Evolutionary conservation across 2,888 invertebrate genomes (phyloP), one percentile per base, ranked within the genome.

Genomic region (Incurvaria masculella): DNA sequence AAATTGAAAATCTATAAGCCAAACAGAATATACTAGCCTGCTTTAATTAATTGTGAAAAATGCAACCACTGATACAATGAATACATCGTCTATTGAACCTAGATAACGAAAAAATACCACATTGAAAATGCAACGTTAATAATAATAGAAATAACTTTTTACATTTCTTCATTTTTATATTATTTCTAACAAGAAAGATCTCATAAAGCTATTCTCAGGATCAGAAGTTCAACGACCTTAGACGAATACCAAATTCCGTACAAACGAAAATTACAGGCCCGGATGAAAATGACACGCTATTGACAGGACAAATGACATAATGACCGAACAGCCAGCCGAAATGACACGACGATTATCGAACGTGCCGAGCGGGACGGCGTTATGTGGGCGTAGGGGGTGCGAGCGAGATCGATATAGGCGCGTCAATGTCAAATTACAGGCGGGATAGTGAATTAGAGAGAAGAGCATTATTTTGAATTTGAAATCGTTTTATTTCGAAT

Each of bases 381-480:
- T 57, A 65, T 51, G 44, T 21, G 21, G 49, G 33, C 16, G n/a
- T 4, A 8, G 14, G 6, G 49, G 50, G 63, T 42, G 39, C 39
- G 59, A 68, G 51, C 41, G 61, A 55, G 68, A 73, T 52, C 57
- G 53, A 58, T 58, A 60, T 69, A 66, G 64, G 68, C 72, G 70
- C 71, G 71, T 67, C 72, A 66, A 62, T 67, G 76, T 74, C 78
- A 78, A 33, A 78, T 78, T 78, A 78, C 73, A 74, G 74, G 73
- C 78, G 76, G 75, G 70, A 65, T 73, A 72, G 66, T 61, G 76
- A 76, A 78, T 78, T 78, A 78, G 75, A 76, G 78, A 70, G 66
- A 56, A 65, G 78, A 70, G 66, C 56, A 65, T 57, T 65, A 65
- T 72, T 73, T 72, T 66, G 73, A 78, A 75, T 76, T 78, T 76